Conservation (phyloP, 1,140 invertebrate species). For the Chrysopa pallens region DNA sequence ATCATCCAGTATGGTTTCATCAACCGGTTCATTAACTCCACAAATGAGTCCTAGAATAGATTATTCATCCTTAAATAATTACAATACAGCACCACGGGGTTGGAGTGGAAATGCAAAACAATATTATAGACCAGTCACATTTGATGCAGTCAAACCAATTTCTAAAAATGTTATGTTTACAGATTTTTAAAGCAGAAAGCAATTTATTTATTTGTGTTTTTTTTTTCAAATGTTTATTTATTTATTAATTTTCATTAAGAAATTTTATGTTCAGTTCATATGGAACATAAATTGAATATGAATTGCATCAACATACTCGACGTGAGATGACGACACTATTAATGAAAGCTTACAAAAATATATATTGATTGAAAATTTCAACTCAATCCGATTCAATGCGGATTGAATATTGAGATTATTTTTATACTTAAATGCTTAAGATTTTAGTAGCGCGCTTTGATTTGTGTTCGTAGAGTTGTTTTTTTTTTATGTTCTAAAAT, state of each 20-base stretch:
- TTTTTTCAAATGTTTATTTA: no score
- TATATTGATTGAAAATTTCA: not conserved
- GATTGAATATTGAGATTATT: not conserved
- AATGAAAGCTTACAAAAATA: no score
- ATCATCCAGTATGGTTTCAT: constrained; percentile 1
- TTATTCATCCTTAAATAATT: constrained; percentile 30
- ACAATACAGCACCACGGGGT: constrained; percentile 63
- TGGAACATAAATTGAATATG: no score
- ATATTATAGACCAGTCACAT: constrained; percentile 48
- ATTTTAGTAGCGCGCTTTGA: no score
- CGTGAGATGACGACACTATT: no score
- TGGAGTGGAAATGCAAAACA: constrained; percentile 42
- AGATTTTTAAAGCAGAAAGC: constrained; percentile 35
- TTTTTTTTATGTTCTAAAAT: no score
- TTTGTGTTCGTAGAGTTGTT: no score
- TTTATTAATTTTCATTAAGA: no score
- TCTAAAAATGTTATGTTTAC: constrained; percentile 32
- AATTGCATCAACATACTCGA: no score
- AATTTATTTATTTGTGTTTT: no score
- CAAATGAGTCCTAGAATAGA: constrained; percentile 9
- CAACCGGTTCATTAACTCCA: constrained; percentile 4
- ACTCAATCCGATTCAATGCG: not conserved
- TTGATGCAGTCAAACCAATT: constrained; percentile 29
- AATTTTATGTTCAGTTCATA: no score
- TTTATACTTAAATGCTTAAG: no score